Base-by-base conservation (phyloP, 1,140 invertebrate species). In the Lasioglossum baleicum region DNA sequence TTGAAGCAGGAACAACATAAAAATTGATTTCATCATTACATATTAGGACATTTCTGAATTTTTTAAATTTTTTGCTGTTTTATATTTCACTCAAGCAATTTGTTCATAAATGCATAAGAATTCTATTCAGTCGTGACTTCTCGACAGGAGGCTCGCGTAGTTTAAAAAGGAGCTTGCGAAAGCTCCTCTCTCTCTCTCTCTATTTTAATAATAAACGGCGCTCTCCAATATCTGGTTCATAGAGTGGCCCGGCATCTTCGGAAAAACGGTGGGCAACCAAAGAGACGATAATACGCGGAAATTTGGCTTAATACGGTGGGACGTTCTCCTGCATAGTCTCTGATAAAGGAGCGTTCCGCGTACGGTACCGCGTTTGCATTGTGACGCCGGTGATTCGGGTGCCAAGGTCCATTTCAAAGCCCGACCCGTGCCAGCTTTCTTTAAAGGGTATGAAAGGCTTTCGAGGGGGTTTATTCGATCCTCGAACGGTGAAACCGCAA, bases 281-380 rank as follows among this genome's bases (percentile, higher is more conserved):
- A 63, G 17, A 67, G 22, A 42, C 40, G 26, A 61, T 61, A 69
- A 70, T 70, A 58, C 68, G 31, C 56, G 72, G 61, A 74, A 65
- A 74, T 74, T 31, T 40, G 68, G 40, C 48, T 74, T 74, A 74
- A 74, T 65, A 31, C 44, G 26, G 48, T 31, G 61, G 42, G 60
- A 74, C 72, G 61, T 70, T 56, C 68, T 40, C 35, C 31, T 40
- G 68, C 22, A 56, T 70, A 56, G 61, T 11, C 22, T 35, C 22
- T 35, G 72, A 65, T 53, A 74, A 74, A 64, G 61, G 44, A 40
- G 26, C 61, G 53, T 53, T 74, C 22, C 44, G 22, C 63, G 31
- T 53, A 22, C 48, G 73, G 31, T 42, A 7, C 35, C 65, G 42
- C 65, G 56, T 61, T 76, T 63, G 26, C 75, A 51, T 69, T 61